phyloP scores from a whole-genome alignment of 2,797 vertebrate genomes.

The Rachycentron canadum region DNA sequence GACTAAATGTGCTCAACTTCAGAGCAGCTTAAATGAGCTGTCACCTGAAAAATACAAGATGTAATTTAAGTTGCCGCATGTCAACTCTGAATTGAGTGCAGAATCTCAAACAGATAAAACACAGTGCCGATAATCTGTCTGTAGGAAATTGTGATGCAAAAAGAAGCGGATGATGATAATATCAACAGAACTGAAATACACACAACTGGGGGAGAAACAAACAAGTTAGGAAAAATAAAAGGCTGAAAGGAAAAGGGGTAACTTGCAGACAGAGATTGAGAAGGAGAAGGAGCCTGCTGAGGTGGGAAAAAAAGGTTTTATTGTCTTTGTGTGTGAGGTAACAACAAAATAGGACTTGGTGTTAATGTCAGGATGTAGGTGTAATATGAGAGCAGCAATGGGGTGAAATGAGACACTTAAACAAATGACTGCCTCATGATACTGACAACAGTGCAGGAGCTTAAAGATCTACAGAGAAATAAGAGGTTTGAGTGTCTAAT shows the following conservation, averaged over 20 bases:
- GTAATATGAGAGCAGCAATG: constrained; percentile 10
- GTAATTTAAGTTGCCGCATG: no score
- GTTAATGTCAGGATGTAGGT: constrained; percentile 44
- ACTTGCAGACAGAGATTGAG: background rate
- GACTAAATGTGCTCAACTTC: no score
- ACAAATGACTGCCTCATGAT: background rate
- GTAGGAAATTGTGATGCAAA: no score
- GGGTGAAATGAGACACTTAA: constrained; percentile 12
- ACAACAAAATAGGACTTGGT: constrained; percentile 6
- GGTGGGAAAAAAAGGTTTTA: constrained; percentile 8
- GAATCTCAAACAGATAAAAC: no score
- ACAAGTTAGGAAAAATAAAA: background rate
- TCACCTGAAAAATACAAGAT: no score
- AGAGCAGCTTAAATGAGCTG: no score
- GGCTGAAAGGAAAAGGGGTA: background rate
- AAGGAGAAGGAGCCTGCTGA: constrained; percentile 8
- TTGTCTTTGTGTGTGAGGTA: background rate
- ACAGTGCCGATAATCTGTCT: no score
- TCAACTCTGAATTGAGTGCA: no score
- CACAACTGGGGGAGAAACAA: background rate
- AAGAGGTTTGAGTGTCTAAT: background rate
- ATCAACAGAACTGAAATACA: no score
- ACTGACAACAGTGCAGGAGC: background rate
- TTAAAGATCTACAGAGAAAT: background rate
- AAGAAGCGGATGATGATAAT: no score